Evolutionary conservation across 2,113 vertebrate species (phyloP), one percentile per base, ranked within the genome.

Genomic region (Aldabrachelys gigantea): DNA sequence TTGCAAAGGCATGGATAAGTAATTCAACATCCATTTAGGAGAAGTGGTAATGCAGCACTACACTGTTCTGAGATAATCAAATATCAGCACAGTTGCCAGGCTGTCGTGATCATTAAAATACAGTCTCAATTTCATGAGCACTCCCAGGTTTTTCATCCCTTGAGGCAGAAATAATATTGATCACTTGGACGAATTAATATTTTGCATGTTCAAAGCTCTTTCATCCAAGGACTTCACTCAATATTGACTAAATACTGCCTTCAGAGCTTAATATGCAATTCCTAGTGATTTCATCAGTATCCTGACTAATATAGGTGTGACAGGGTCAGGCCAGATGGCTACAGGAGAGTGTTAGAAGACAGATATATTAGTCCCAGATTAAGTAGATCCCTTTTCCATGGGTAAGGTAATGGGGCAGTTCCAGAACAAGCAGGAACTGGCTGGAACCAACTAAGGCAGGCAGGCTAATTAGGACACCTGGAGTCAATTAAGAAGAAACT

Each of bases 121-220:
- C 95, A 96, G 96, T 96, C 95, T 95, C n/a, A 9, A 59, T 91
- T 97, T 96, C 95, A 97, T 19, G 88, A 93, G 88, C 91, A 94
- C 85, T 96, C 93, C 82, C 93, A 97, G 93, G 80, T 82, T 95
- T 96, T 94, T 93, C 75, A 86, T 93, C 95, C 89, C 81, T 84
- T 85, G 80, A 95, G 94, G 57, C 89, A 65, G 91, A 94, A 97
- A 94, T 53, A 92, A 89, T 38, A 38, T 72, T 72, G 65, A 72
- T 72, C 19, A 35, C 17, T 21, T 38, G n/a, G 19, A 38, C 38
- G 9, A 72, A 72, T 38, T 72, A 72, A 72, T 72, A 72, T 72
- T 72, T 72, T 72, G 65, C 65, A 38, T 72, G n/a, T 56, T 82
- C 80, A 94, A 97, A 97, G 52, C 31, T 96, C 89, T 95, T 93